These are phyloP conservation scores for Masticophis lateralis DNA, from an alignment of 2,797 vertebrate genomes.

Conservation along the genomic window DNA sequence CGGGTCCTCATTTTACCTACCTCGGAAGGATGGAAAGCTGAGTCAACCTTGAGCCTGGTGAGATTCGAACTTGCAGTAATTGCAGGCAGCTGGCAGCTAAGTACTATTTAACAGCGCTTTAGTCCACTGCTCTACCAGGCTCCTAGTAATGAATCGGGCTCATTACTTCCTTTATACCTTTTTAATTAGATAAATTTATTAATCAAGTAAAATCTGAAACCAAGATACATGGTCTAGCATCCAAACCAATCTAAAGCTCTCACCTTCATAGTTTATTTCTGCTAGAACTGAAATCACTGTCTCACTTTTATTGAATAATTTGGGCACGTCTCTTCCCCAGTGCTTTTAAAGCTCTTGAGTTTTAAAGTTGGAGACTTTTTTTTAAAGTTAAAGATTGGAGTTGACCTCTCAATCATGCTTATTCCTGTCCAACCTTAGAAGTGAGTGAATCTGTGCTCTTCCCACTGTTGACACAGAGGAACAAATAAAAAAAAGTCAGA, in stretches of 20 bases:
- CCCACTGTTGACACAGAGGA: not conserved
- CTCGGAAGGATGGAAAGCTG: too few relatives aligned
- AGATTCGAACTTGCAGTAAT: too few relatives aligned
- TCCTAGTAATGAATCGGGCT: too few relatives aligned
- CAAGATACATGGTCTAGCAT: not conserved
- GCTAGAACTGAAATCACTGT: not conserved
- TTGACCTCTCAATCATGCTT: not conserved
- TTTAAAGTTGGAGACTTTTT: not conserved
- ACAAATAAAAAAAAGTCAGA: not conserved
- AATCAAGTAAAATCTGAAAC: not conserved
- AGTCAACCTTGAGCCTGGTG: too few relatives aligned
- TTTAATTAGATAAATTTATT: not conserved
- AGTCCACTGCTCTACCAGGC: too few relatives aligned
- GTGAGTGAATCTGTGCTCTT: not conserved
- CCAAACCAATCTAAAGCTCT: not conserved
- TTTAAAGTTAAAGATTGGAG: not conserved
- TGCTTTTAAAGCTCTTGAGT: not conserved
- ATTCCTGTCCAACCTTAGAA: not conserved
- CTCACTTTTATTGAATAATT: not conserved
- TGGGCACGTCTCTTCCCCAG: not conserved
- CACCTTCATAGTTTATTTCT: not conserved
- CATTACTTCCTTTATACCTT: not conserved
- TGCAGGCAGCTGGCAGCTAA: too few relatives aligned
- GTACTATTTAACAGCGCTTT: too few relatives aligned
- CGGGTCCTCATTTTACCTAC: too few relatives aligned